Base-by-base conservation (phyloP, 2,797 vertebrate species). In the Ceryle rudis region DNA sequence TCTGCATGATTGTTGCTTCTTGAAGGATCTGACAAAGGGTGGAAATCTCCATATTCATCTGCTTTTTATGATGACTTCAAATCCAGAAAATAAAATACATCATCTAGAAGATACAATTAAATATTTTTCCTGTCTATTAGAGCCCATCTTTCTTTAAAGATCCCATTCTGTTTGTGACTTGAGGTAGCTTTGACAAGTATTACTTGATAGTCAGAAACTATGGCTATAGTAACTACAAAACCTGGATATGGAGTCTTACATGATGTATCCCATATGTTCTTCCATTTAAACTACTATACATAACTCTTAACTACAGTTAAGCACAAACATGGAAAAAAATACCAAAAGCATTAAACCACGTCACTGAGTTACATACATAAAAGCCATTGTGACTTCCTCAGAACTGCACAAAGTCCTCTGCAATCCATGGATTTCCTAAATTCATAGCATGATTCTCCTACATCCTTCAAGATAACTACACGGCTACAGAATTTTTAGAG, bases 231-330 rank as follows among this genome's bases (percentile, higher is more conserved):
- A 1, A 4, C 78, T 79, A 28, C 3, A 65, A 74, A 79, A 72
- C 15, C 9, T 55, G n/a, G 9, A 29, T 84, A n/a, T 60, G 55
- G 47, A 33, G 85, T 69, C 26, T 80, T 69, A 17, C 3, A 4
- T 51, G 9, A 29, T 13, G 11, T 23, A 44, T 42, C 14, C 3
- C 5, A 2, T 33, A 17, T 0, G 0, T 71, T 66, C 18, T 52
- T 86, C 17, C 18, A 74, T 15, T 49, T 81, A 12, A 88, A 60
- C 14, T 77, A 46, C 5, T 16, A 1, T 57, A 13, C 71, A 6
- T 55, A 79, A 42, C 7, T 84, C 41, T 74, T 67, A 69, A 62
- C 4, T 28, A 28, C 62, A 67, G 22, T 67, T 86, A 54, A 84
- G 49, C 33, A 65, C 11, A 75, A n/a, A 22, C 16, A 22, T 52